These are phyloP conservation scores for Sycophaga agraensis DNA, from an alignment of 1,140 invertebrate genomes.

Conservation along the genomic window DNA sequence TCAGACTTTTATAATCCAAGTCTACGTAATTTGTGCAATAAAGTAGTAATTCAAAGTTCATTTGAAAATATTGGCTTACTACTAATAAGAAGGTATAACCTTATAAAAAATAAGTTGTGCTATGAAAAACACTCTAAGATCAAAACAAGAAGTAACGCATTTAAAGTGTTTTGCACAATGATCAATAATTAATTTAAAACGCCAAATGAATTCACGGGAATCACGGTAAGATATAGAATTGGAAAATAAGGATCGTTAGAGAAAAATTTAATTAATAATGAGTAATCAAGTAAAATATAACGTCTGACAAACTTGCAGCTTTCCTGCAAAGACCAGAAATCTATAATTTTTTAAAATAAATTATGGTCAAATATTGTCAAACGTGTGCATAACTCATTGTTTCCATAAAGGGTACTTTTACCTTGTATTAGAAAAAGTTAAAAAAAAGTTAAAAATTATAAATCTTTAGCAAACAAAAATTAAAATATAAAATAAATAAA, in stretches of 20 bases:
- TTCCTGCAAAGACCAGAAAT: slow-evolving; percentile 2
- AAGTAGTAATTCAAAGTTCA: background rate
- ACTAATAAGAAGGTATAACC: background rate
- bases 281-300: background rate
- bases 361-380: slow-evolving; percentile 5
- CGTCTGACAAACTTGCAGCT: background rate
- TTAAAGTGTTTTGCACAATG: background rate
- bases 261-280: background rate
- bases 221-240: background rate
- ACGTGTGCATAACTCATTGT: background rate
- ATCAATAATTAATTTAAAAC: background rate
- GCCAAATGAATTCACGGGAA: background rate
- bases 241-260: background rate
- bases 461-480: slow-evolving; percentile 13
- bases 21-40: slow-evolving; percentile 11
- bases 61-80: background rate
- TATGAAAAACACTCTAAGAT: background rate
- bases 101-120: background rate
- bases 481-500: slow-evolving; percentile 26
- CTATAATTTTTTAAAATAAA: slow-evolving; percentile 4
- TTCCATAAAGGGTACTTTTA: background rate
- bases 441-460: slow-evolving; percentile 19
- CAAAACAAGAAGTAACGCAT: background rate
- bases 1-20: slow-evolving; percentile 1
- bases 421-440: slow-evolving; percentile 16